Evolutionary conservation across 2,113 vertebrate species (phyloP).

Genomic region (Esox niger): DNA sequence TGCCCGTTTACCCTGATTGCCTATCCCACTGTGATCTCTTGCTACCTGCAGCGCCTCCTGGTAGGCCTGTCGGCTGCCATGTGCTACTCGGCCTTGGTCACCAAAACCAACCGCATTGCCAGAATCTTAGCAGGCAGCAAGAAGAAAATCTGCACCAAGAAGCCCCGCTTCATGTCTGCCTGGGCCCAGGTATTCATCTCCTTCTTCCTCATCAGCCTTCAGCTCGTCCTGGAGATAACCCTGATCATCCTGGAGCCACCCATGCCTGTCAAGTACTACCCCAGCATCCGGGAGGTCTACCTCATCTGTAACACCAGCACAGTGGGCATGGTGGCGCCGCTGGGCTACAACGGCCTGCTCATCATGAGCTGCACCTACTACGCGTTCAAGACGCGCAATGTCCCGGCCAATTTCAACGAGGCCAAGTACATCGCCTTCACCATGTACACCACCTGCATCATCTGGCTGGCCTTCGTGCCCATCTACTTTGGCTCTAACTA

Average conservation of each 20-base stretch:
- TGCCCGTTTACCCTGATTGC: slow-evolving; percentile 96
- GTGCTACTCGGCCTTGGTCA: slow-evolving; percentile 97
- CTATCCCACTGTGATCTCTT: slow-evolving; percentile 87
- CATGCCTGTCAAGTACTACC: slow-evolving; percentile 92
- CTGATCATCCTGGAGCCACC: slow-evolving; percentile 96
- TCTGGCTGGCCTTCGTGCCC: slow-evolving; percentile 98
- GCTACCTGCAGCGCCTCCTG: slow-evolving; percentile 94
- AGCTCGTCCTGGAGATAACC: slow-evolving; percentile 88
- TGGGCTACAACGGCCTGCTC: slow-evolving; percentile 96
- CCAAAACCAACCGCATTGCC: slow-evolving; percentile 97
- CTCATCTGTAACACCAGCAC: slow-evolving; percentile 99
- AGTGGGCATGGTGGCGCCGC: slow-evolving; percentile 90
- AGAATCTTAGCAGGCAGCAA: slow-evolving; percentile 98
- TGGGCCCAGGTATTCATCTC: slow-evolving; percentile 97
- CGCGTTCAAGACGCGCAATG: slow-evolving; percentile 98
- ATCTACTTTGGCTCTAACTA: slow-evolving; percentile 99
- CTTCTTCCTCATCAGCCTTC: slow-evolving; percentile 89
- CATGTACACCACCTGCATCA: slow-evolving; percentile 99
- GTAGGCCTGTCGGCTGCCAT: slow-evolving; percentile 96
- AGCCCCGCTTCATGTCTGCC: slow-evolving; percentile 97
- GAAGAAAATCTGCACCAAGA: slow-evolving; percentile 98
- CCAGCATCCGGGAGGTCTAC: slow-evolving; percentile 94
- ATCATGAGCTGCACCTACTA: slow-evolving; percentile 99
- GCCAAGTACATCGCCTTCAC: slow-evolving; percentile 99
- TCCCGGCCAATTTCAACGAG: slow-evolving; percentile 98